Base-by-base conservation (phyloP, 2,888 invertebrate species). In the Arge pagana region DNA sequence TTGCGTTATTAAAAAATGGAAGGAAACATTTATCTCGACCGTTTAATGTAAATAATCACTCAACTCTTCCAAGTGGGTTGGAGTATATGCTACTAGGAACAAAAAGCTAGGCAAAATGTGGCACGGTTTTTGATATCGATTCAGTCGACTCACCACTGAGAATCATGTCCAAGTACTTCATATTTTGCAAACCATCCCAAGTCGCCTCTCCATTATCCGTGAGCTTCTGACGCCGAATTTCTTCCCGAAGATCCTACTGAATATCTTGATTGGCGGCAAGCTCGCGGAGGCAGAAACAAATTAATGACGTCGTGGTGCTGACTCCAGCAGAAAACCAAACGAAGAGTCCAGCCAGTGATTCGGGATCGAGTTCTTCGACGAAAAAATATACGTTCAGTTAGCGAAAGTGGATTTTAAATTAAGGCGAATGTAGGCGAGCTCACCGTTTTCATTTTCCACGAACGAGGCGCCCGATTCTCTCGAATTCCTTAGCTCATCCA, bases 401-500 rank as follows among this genome's bases (percentile, higher is more conserved):
- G n/a, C n/a, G n/a, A n/a, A n/a, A n/a, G n/a, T n/a, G n/a, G n/a
- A n/a, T n/a, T n/a, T n/a, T n/a, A n/a, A 10, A 16, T 8, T 4
- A 4, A 24, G 16, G 10, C 23, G 16, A 6, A 15, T 21, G 7
- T 15, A 7, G 6, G 11, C 28, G 18, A 48, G n/a, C 48, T 48
- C 37, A 48, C 48, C 36, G 19, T 36, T 13, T 26, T 21, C 48
- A 8, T 48, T 28, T 19, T 37, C 37, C 1, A 8, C 36, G 4
- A 19, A 8, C 11, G 35, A 11, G 11, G 24, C 18, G 11, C 19
- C 19, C 33, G 75, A 74, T 33, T 78, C 77, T 60, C 79, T 80
- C 16, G 82, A 62, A 41, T 82, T 72, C 23, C 81, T 72, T 42
- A 82, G 68, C 1, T 83, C 61, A 56, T 83, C 80, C 55, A 84